Conservation (phyloP, 37 sponge, comb jelly and placozoan species). For the Eunapius fragilis region DNA sequence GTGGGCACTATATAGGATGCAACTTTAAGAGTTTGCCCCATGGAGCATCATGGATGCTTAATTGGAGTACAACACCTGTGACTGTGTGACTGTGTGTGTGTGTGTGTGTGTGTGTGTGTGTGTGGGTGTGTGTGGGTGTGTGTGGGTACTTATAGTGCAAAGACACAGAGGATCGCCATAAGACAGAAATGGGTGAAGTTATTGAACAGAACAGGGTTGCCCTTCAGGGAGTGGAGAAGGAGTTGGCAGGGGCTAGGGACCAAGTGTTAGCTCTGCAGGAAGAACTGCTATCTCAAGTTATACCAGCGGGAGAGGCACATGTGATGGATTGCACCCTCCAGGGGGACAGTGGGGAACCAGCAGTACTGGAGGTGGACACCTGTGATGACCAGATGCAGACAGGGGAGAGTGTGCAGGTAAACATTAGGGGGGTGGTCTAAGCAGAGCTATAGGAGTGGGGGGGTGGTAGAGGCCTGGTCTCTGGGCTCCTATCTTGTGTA, state of each 20-base stretch:
- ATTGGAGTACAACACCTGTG: not conserved
- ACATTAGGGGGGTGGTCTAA: not conserved
- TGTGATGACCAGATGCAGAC: not conserved
- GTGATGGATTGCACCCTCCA: not conserved
- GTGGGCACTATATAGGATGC: not conserved
- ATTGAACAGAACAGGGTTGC: not conserved
- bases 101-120: not conserved
- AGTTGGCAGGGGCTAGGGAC: not conserved
- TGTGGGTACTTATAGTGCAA: not conserved
- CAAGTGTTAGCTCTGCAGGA: not conserved
- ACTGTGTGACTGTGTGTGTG: not conserved
- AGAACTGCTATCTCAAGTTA: not conserved
- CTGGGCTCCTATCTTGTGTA: too few species aligned
- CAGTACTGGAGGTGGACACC: slow-evolving; percentile 5
- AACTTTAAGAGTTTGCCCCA: too few species aligned
- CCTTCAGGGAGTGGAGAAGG: not conserved
- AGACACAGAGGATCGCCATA: not conserved
- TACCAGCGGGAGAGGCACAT: not conserved
- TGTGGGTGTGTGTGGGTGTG: not conserved
- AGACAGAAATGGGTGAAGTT: not conserved
- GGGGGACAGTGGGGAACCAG: not conserved
- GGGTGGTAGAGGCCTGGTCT: too few species aligned
- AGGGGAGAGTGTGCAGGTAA: not conserved
- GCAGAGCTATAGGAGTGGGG: not conserved
- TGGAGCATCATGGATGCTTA: too few species aligned